Percentiles rank a stretch among this genome's conserved stretches.
These are phyloP conservation scores for Taurulus bubalis DNA, from an alignment of 2,113 vertebrate species.

Conservation along the genomic window DNA sequence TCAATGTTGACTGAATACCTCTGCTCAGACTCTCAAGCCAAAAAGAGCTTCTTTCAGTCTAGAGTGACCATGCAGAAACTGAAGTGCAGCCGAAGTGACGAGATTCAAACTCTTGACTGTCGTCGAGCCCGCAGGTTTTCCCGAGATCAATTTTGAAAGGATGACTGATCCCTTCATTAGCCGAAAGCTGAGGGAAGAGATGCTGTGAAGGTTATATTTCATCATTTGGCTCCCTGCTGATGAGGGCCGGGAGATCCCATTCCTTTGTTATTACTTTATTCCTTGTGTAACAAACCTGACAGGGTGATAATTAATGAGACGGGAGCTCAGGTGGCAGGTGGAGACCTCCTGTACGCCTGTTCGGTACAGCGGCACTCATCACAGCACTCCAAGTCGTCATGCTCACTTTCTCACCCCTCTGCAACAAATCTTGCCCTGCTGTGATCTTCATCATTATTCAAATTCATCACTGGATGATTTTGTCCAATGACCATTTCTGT, in stretches of 20 bases:
- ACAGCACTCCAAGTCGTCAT: background rate
- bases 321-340: conserved; percentile 34
- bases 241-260: conserved; percentile 44
- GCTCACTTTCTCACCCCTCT: background rate
- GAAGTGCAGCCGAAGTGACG: conserved; percentile 17
- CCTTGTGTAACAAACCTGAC: conserved; percentile 58
- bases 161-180: conserved; percentile 36
- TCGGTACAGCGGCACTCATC: conserved; percentile 22
- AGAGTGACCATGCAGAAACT: background rate
- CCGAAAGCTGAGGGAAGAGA: background rate
- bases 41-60: conserved; percentile 5
- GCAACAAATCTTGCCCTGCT: background rate
- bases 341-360: no score
- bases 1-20: background rate
- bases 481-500: background rate
- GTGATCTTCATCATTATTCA: conserved; percentile 11
- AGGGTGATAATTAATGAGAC: conserved; percentile 66
- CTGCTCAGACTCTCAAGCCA: background rate
- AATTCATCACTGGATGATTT: background rate
- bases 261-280: conserved; percentile 38
- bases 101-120: background rate
- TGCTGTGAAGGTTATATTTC: conserved; percentile 33
- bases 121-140: background rate
- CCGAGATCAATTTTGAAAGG: conserved; percentile 17
- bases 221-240: conserved; percentile 41